phyloP scores from a whole-genome alignment of 2,888 invertebrate genomes.

The Ctenicera cuprea region DNA sequence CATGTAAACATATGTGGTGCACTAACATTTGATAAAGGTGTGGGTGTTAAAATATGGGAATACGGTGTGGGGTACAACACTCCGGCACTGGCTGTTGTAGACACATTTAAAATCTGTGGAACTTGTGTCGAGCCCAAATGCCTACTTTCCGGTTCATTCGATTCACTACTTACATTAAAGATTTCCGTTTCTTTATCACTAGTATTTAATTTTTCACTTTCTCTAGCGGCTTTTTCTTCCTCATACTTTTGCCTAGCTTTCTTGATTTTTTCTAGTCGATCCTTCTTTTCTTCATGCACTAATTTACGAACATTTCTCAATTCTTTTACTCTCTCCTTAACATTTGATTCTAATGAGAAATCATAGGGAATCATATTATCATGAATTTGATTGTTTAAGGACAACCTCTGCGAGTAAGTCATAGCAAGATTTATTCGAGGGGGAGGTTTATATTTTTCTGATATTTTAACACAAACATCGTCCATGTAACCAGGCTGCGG shows the following conservation, averaged over 20 bases:
- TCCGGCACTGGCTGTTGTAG: constrained; percentile 5
- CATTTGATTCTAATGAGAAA: constrained; percentile 84
- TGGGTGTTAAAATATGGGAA: constrained; percentile 72
- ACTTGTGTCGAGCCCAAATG: constrained; percentile 49
- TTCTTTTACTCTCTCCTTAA: constrained; percentile 82
- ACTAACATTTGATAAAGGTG: constrained; percentile 65
- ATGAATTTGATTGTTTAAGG: constrained; percentile 74
- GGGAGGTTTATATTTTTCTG: constrained; percentile 90
- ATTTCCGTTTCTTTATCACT: constrained; percentile 55
- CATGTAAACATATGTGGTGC: constrained; percentile 54
- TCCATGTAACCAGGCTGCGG: constrained; percentile 81
- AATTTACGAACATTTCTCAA: constrained; percentile 81
- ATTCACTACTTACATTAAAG: constrained; percentile 42
- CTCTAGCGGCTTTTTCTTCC: constrained; percentile 66
- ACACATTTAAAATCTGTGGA: constrained; percentile 56
- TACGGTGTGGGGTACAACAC: constrained; percentile 56
- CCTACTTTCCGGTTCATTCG: constrained; percentile 14
- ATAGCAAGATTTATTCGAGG: constrained; percentile 80
- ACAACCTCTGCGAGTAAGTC: constrained; percentile 74
- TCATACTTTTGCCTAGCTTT: constrained; percentile 74
- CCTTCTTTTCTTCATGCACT: constrained; percentile 77
- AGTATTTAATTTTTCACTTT: constrained; percentile 52
- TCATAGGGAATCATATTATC: constrained; percentile 80
- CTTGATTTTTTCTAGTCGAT: constrained; percentile 77
- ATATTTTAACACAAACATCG: constrained; percentile 91